Base-by-base conservation (phyloP, 2,888 invertebrate genomes). In the Alcis repandata region DNA sequence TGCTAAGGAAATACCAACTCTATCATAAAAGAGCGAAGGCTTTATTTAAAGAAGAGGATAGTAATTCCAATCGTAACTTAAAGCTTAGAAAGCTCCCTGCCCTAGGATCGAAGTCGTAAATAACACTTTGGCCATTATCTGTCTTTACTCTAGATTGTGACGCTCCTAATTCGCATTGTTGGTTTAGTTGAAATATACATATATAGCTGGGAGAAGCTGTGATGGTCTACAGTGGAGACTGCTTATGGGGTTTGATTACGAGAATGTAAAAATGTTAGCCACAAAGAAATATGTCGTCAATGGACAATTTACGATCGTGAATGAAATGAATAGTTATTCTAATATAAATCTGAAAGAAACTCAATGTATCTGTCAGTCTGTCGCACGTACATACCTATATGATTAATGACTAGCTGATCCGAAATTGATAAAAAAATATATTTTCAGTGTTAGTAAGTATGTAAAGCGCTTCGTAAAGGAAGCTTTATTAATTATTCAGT, bases 61-160 rank as follows among this genome's bases (percentile, higher is more conserved):
- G 73, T 68, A 48, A 56, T 49, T 53, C 57, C 46, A 61, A 57
- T 78, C 86, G 80, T 90, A 87, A 86, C 78, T 89, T 82, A 80
- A 69, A 79, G 88, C 86, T 90, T 90, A 89, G 90, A 90, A 89
- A 90, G 90, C 81, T 80, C 78, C 74, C 62, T 73, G 79, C 82
- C 82, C 80, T 82, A 80, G 74, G 76, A 79, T 80, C 77, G 79
- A 66, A 66, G 72, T 68, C 78, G 77, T 88, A 87, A 88, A 88
- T 88, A 86, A 83, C 79, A 72, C 73, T 79, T 77, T 76, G 75
- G 78, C 79, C 77, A 86, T 86, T 85, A 88, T 86, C 86, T 85
- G 84, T 82, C 83, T 85, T 85, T 85, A 83, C 79, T 83, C 84
- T 75, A 82, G 80, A 87, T 86, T 80, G 78, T 79, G 84, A 82